A percentile compares a stretch with the other conserved stretches of the same genome.
phyloP scores from a whole-genome alignment of 2,797 vertebrate genomes.

The Mycteria americana region DNA sequence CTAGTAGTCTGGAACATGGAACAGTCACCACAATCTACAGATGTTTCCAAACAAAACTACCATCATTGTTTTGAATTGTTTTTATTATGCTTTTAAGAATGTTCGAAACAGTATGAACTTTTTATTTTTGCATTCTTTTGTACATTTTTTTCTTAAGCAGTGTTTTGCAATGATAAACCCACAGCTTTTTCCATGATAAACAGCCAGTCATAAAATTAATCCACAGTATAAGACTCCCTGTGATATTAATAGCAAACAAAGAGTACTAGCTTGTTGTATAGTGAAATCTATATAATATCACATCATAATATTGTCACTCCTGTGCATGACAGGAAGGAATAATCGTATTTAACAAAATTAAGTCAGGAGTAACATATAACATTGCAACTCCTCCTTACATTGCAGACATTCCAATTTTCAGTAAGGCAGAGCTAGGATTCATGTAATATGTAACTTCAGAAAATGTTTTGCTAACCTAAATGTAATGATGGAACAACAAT shows the following conservation, averaged over 20 bases:
- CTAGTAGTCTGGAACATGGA: neutral
- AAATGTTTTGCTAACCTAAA: neutral
- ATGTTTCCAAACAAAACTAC: neutral
- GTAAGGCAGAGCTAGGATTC: neutral
- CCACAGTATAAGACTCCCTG: neutral
- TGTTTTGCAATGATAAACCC: neutral
- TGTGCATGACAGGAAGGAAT: neutral
- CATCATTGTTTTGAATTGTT: neutral
- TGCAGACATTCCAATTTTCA: neutral
- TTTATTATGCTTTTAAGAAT: neutral
- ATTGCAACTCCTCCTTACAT: neutral
- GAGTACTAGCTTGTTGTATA: neutral
- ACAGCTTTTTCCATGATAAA: neutral
- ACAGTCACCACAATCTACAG: neutral
- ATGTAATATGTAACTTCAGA: neutral
- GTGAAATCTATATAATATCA: neutral
- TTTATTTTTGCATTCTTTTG: neutral
- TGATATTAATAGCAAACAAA: neutral
- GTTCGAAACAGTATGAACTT: neutral
- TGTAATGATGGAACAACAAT: neutral
- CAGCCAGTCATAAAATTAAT: neutral
- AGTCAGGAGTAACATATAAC: neutral
- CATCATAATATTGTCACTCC: neutral
- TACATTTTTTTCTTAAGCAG: neutral
- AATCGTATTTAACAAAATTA: neutral